Percentiles rank a stretch among this genome's conserved stretches.
phyloP scores from a whole-genome alignment of 2,888 invertebrate genomes.

The Aspidapion aeneum region DNA sequence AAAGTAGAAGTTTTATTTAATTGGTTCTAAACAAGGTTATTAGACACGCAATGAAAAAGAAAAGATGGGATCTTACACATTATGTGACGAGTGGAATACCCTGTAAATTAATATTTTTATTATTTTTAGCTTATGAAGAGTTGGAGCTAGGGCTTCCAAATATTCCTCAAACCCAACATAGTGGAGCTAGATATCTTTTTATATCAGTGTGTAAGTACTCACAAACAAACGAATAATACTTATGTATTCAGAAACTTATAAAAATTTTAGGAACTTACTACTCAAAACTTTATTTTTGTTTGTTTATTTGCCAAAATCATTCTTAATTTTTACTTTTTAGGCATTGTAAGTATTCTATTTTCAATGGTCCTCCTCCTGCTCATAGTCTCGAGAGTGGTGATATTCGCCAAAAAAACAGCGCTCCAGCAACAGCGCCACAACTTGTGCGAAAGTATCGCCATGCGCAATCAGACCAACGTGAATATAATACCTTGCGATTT shows the following conservation, averaged over 20 bases:
- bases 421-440: constrained; percentile 29
- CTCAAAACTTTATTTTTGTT: too few relatives aligned
- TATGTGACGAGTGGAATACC: too few relatives aligned
- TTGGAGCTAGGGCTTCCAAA: constrained; percentile 37
- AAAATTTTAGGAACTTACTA: too few relatives aligned
- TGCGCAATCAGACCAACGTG: constrained; percentile 31
- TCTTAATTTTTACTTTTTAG: constrained; percentile 28
- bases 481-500: constrained; percentile 33
- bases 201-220: constrained; percentile 44
- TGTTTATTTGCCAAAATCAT: too few relatives aligned
- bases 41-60: too few relatives aligned
- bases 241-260: neutral
- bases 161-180: constrained; percentile 36
- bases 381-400: constrained; percentile 43
- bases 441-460: constrained; percentile 31
- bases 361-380: constrained; percentile 42
- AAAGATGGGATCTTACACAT: too few relatives aligned
- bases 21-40: too few relatives aligned
- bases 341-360: constrained; percentile 43
- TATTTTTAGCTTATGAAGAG: constrained; percentile 42
- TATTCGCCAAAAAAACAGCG: constrained; percentile 41
- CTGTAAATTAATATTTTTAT: too few relatives aligned
- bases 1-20: too few relatives aligned
- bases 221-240: too few relatives aligned
- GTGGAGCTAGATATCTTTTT: constrained; percentile 42